Evolutionary conservation across 2,797 vertebrate genomes (phyloP).

Genomic region (Lycodopsis pacificus): DNA sequence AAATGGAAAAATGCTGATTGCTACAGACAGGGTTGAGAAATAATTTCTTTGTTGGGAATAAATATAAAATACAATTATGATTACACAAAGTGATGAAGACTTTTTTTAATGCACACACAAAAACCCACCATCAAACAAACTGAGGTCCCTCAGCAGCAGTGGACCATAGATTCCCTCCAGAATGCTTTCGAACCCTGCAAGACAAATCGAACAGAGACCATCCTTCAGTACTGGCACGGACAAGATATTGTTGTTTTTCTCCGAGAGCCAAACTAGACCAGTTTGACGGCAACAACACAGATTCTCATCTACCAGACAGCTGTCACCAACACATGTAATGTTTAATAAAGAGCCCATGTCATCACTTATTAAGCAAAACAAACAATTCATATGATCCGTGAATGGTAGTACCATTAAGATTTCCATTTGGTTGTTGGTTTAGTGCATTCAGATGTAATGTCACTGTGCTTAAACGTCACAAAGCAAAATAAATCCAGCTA

Average conservation of each 20-base stretch:
- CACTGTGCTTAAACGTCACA: not conserved
- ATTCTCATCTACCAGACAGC: not conserved
- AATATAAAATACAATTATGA: not conserved
- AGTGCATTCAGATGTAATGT: not conserved
- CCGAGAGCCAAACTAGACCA: not conserved
- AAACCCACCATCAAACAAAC: slow-evolving; percentile 96
- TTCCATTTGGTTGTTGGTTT: not conserved
- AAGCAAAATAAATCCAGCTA: not conserved
- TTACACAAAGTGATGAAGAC: not conserved
- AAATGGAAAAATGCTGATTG: not conserved
- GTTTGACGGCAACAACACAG: not conserved
- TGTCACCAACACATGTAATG: not conserved
- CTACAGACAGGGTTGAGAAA: no score
- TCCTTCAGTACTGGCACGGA: not conserved
- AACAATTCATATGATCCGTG: not conserved
- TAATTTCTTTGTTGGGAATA: not conserved
- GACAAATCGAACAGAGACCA: slow-evolving; percentile 37
- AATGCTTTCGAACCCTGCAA: slow-evolving; percentile 98
- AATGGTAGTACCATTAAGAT: not conserved
- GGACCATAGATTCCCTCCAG: slow-evolving; percentile 99
- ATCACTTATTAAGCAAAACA: not conserved
- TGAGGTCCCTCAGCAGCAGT: slow-evolving; percentile 96
- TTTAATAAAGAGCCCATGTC: not conserved
- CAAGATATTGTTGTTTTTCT: not conserved
- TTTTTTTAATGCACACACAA: slow-evolving; percentile 18